Evolutionary conservation across 2,888 invertebrate species (phyloP), one percentile per base, ranked within the genome.

Genomic region (Drosophila suboccidentalis): DNA sequence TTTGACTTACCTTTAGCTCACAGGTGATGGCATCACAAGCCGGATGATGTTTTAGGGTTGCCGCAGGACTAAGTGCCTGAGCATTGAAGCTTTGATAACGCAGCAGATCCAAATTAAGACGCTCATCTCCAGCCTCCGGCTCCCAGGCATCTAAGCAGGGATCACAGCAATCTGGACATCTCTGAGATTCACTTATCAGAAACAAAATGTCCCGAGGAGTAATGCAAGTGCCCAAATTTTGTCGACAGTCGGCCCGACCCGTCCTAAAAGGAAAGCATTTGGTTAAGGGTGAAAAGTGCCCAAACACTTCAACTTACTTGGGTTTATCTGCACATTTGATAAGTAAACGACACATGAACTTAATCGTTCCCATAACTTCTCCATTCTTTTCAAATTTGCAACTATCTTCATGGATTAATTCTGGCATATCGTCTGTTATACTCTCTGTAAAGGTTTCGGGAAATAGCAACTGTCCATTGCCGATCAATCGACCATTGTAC

Each of bases 151-250:
- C 67, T 0, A 17, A 3, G 39, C 76, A 85, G 1, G 78, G 69
- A 11, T 71, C 71, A 34, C 64, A 64, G 3, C 53, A 32, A 6
- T 6, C 53, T 2, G 64, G 59, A 44, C 68, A 76, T 10, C 15
- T 22, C 53, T 84, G 71, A 0, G 82, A 60, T 15, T 87, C 87
- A n/a, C 73, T 80, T 41, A 90, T 64, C 1, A 91, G 73, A 50
- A 91, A 90, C 4, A 90, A 62, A 15, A 91, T 79, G 60, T 91
- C 91, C 61, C 81, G 75, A 0, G 78, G 77, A 59, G 85, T 79
- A 17, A 91, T 91, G 34, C 78, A 71, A 51, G 74, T 82, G 63
- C 89, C 80, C 60, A 80, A 71, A 39, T 75, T 65, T 1, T 53
- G 65, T 0, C 60, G 60, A 29, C 77, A 78, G 0, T 55, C 53